Percentiles rank a stretch among this genome's conserved stretches.
These are phyloP conservation scores for Cebidichthys violaceus DNA, from an alignment of 2,113 vertebrate genomes.

Conservation along the genomic window DNA sequence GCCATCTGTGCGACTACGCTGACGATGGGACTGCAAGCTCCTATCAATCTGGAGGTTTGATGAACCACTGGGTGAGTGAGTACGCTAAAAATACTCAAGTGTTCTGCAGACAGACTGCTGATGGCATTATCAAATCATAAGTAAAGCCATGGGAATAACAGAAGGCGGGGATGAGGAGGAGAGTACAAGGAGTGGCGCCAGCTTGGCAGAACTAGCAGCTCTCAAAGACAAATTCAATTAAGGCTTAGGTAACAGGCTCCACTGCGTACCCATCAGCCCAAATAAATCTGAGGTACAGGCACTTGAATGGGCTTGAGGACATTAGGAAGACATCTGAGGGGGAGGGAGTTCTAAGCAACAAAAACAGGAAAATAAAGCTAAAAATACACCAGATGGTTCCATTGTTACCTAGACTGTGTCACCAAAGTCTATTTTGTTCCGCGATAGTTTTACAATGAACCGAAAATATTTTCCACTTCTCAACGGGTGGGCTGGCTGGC, in stretches of 20 bases:
- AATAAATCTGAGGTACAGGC: slow-evolving; percentile 36
- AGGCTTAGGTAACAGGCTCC: slow-evolving; percentile 50
- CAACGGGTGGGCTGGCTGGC: too few species aligned
- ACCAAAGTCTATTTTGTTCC: neutral
- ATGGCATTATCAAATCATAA: slow-evolving; percentile 46
- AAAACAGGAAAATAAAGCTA: neutral
- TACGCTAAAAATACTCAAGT: slow-evolving; percentile 56
- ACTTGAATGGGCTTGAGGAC: slow-evolving; percentile 8
- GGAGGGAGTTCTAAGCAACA: neutral
- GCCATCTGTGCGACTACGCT: neutral
- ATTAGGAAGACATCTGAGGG: neutral
- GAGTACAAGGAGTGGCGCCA: slow-evolving; percentile 32
- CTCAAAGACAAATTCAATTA: slow-evolving; percentile 63
- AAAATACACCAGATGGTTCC: neutral
- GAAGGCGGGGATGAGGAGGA: slow-evolving; percentile 4
- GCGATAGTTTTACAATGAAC: neutral
- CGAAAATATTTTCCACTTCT: neutral
- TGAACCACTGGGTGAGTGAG: slow-evolving; percentile 8
- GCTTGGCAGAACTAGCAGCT: slow-evolving; percentile 46
- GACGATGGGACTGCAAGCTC: neutral
- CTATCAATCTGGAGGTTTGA: neutral
- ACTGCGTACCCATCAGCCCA: slow-evolving; percentile 26
- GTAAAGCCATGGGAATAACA: slow-evolving; percentile 38
- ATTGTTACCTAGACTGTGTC: neutral
- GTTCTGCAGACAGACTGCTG: slow-evolving; percentile 43